Evolutionary conservation across 2,888 invertebrate genomes (phyloP), one percentile per base, ranked within the genome.

Genomic region (Drosophila monieri): DNA sequence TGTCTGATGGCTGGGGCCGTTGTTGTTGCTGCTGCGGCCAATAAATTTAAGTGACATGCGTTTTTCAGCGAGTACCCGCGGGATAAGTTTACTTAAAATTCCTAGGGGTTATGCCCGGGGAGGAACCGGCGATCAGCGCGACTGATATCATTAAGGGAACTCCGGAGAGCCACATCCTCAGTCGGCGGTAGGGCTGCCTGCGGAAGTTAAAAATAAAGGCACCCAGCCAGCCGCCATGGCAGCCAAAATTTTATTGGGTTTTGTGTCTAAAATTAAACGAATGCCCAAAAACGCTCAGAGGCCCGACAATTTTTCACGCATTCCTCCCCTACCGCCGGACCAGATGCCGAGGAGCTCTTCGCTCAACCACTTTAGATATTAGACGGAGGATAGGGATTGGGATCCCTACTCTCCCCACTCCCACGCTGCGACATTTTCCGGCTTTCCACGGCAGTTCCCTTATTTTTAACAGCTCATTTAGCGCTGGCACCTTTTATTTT

Each of bases 11-110:
- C 3, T 27, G 27, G 27, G 14, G 27, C 49, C 56, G 59, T 15
- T 49, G 57, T 23, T 57, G 70, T 27, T 59, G 69, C 35, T 56
- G 73, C 44, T 71, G 87, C 71, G 85, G 86, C 80, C 84, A 85
- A 85, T 85, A 88, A 85, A 85, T 85, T 85, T 73, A 80, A 88
- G 87, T 85, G 85, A 85, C 85, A 86, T 88, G 88, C 85, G 77
- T 86, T 88, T 85, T 85, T 80, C 86, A 79, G 85, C 88, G 73
- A 81, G 81, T 81, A 85, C 85, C 85, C 81, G 81, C 81, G 88
- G 85, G 76, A 78, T 76, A 85, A 78, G 76, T 81, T 81, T 70
- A 80, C 88, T 87, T 78, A 73, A 77, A 68, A 81, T 81, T 87
- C 78, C 87, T 81, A 85, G 78, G 87, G 86, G 85, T 53, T 27